Conservation (phyloP, 2,113 vertebrate genomes). For the Eurypyga helias region DNA sequence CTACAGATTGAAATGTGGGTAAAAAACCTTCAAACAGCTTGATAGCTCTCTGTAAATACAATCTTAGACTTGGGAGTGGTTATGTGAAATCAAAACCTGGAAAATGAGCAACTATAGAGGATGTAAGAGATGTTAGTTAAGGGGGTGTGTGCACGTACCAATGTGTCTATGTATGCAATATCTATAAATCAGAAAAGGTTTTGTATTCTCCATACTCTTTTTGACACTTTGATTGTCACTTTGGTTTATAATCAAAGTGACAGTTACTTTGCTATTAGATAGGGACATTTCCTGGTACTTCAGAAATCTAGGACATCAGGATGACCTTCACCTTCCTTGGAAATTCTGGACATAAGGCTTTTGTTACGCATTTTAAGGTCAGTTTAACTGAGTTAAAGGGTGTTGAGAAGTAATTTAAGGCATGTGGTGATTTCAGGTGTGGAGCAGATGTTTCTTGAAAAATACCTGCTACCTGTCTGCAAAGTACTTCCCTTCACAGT, state of each 20-base stretch:
- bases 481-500: neutral
- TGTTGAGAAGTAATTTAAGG: neutral
- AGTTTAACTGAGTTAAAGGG: neutral
- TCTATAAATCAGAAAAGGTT: neutral
- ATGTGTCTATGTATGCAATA: neutral
- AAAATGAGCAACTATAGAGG: neutral
- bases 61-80: neutral
- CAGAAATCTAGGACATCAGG: neutral
- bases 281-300: neutral
- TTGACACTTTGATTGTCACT: neutral
- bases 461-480: neutral
- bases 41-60: neutral
- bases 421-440: neutral
- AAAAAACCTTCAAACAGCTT: accelerated
- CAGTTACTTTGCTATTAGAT: neutral
- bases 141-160: neutral
- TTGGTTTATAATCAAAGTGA: neutral
- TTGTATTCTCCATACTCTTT: neutral
- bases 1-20: neutral
- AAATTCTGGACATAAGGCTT: neutral
- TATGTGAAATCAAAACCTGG: neutral
- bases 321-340: neutral
- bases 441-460: neutral
- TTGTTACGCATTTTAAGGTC: neutral
- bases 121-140: neutral